phyloP scores from a whole-genome alignment of 2,888 invertebrate genomes.

The Thymelicus sylvestris region DNA sequence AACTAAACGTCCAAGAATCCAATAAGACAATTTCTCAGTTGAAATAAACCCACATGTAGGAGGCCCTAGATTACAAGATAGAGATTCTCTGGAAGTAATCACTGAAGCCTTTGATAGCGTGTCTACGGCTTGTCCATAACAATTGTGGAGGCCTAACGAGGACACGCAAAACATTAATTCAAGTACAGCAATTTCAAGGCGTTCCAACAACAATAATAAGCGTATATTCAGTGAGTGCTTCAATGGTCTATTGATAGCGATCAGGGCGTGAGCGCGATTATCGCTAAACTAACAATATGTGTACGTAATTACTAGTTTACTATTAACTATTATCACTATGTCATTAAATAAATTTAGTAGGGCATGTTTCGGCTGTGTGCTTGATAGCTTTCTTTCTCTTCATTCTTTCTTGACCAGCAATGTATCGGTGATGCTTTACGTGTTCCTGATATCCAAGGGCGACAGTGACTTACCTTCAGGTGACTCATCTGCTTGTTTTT shows the following conservation, averaged over 20 bases:
- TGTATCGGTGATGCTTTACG: too few species aligned
- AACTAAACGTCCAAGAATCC: neutral
- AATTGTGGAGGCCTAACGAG: slow-evolving; percentile 35
- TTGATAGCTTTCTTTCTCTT: too few species aligned
- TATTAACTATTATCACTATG: too few species aligned
- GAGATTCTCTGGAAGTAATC: neutral
- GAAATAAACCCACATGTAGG: slow-evolving; percentile 12
- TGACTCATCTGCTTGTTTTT: too few species aligned
- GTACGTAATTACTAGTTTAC: neutral
- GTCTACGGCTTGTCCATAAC: slow-evolving; percentile 30
- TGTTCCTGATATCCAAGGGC: too few species aligned
- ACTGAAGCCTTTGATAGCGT: slow-evolving; percentile 27
- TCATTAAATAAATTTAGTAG: too few species aligned
- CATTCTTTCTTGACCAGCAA: too few species aligned
- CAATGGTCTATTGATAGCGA: slow-evolving; percentile 36
- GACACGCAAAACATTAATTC: slow-evolving; percentile 38
- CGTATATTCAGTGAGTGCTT: slow-evolving; percentile 33
- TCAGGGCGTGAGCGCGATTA: slow-evolving; percentile 35
- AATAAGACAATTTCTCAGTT: neutral
- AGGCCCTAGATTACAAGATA: slow-evolving; percentile 5
- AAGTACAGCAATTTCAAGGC: slow-evolving; percentile 36
- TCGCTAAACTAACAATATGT: slow-evolving; percentile 24
- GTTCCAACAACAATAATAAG: slow-evolving; percentile 35
- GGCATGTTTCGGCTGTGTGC: too few species aligned
- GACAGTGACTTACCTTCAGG: too few species aligned